Percentiles rank a stretch among this genome's conserved stretches.
Conservation (phyloP, 37 sponge, comb jelly and placozoan genomes). For the Theonella swinhoei region DNA sequence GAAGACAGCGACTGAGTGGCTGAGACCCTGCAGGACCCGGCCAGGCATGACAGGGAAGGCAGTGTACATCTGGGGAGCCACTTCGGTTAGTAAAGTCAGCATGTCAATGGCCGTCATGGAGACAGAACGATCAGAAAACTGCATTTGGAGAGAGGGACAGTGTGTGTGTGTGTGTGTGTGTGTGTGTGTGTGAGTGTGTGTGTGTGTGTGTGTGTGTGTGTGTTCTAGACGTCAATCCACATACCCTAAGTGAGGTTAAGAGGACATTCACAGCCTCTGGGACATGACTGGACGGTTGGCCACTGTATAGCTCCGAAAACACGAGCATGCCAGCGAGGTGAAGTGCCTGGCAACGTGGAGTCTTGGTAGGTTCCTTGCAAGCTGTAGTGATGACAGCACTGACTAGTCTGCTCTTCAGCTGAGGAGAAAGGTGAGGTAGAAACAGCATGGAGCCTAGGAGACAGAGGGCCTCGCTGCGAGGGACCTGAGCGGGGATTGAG, state of each 20-base stretch:
- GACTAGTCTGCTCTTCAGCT: constrained; percentile 53
- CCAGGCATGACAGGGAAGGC: constrained; percentile 30
- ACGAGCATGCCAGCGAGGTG: constrained; percentile 61
- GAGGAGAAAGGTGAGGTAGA: constrained; percentile 37
- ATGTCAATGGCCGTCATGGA: constrained; percentile 85
- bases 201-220: too few species aligned
- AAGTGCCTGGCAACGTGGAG: constrained; percentile 59
- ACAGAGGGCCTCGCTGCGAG: constrained; percentile 45
- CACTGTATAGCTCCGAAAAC: constrained; percentile 32
- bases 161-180: constrained; percentile 4
- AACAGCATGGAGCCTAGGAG: constrained; percentile 56
- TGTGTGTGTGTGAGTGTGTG: too few species aligned
- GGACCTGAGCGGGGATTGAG: constrained; percentile 9
- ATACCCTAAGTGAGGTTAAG: constrained; percentile 60
- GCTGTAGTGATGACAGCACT: constrained; percentile 42
- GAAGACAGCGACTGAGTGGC: constrained; percentile 25
- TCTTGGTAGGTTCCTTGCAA: constrained; percentile 30
- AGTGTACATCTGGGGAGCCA: constrained; percentile 36
- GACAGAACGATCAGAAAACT: constrained; percentile 72
- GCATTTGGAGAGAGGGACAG: background rate
- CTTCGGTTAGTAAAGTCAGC: constrained; percentile 58
- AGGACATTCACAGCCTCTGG: constrained; percentile 62
- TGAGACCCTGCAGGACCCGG: constrained; percentile 39
- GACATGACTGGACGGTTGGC: constrained; percentile 10
- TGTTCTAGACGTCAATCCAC: background rate